Base-by-base conservation (phyloP, 2,113 vertebrate genomes). In the Amblyornis subalaris region DNA sequence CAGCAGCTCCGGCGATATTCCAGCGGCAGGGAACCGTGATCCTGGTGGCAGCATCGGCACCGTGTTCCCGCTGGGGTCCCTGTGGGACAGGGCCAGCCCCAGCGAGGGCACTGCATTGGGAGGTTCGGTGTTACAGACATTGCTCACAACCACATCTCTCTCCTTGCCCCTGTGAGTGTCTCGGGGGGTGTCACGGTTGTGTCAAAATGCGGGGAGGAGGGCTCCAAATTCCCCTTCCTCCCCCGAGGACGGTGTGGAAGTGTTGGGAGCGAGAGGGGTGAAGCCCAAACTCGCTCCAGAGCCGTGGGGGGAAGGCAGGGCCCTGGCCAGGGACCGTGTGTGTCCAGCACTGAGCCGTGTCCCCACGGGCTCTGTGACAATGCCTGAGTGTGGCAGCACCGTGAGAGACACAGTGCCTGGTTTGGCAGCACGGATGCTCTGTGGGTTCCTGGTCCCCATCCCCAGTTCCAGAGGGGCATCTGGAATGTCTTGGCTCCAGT, bases 381-480 rank as follows among this genome's bases (percentile, higher is more conserved):
- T 48, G 42, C 47, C 3, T 1, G 7, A 23, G 69, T 1, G 3
- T 2, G 13, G 44, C 62, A 21, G 40, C 11, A 53, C 1, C 0
- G 1, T 2, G 29, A 19, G 35, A 45, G 25, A 20, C 29, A 2
- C 2, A 1, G 14, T 4, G n/a, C 31, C 81, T 40, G 50, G 4
- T 1, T 2, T 1, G 3, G 23, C 64, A 45, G 0, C 11, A 0
- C 0, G 0, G 29, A 4, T 8, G 36, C 2, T 0, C 25, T 8
- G 9, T 5, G 6, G 18, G 47, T 31, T 38, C n/a, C 64, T 61
- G 40, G 23, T 12, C 47, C 55, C n/a, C 51, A 18, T 9, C 13
- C 22, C 54, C 7, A 24, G 48, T 61, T 35, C 78, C 0, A 0
- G 69, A 61, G 74, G 26, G 6, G 19, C 72, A 35, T n/a, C 1